Conservation (phyloP, 2,888 invertebrate species). For the Agrochola litura region DNA sequence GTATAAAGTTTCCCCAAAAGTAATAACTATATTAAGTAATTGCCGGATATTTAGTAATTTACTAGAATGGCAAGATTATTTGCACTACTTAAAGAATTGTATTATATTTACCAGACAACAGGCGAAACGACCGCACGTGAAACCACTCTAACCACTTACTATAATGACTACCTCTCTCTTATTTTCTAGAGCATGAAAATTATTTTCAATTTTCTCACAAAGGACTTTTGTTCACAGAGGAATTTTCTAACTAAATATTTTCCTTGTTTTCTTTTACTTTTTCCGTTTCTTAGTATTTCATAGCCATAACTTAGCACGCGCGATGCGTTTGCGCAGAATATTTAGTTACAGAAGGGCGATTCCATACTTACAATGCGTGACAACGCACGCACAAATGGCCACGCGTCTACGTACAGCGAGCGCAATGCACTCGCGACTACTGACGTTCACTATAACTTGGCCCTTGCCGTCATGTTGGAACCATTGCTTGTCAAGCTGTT, state of each 20-base stretch:
- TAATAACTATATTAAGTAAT: slow-evolving; percentile 6
- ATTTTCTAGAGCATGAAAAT: slow-evolving; percentile 44
- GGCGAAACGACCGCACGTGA: slow-evolving; percentile 14
- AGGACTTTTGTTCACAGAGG: neutral
- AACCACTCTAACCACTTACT: slow-evolving; percentile 38
- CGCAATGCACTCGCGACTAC: too few relatives aligned
- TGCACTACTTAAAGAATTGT: slow-evolving; percentile 17
- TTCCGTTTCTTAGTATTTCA: slow-evolving; percentile 38
- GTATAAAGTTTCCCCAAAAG: neutral
- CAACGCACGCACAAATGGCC: neutral
- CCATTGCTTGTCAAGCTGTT: too few relatives aligned
- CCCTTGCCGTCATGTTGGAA: too few relatives aligned
- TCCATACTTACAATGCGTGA: neutral
- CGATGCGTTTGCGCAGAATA: neutral
- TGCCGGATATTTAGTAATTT: slow-evolving; percentile 6
- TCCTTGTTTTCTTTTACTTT: slow-evolving; percentile 32
- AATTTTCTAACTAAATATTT: slow-evolving; percentile 18
- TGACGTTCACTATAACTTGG: too few relatives aligned
- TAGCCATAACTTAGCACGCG: slow-evolving; percentile 39
- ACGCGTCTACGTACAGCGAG: neutral
- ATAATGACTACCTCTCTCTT: slow-evolving; percentile 31
- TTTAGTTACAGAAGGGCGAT: neutral
- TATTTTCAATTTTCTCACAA: slow-evolving; percentile 48
- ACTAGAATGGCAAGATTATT: slow-evolving; percentile 10
- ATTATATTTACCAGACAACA: slow-evolving; percentile 17